A percentile compares a stretch with the other conserved stretches of the same genome.
Evolutionary conservation across 23 tunicate genomes (phyloP).

Genomic region (Clavelina lepadiformis): DNA sequence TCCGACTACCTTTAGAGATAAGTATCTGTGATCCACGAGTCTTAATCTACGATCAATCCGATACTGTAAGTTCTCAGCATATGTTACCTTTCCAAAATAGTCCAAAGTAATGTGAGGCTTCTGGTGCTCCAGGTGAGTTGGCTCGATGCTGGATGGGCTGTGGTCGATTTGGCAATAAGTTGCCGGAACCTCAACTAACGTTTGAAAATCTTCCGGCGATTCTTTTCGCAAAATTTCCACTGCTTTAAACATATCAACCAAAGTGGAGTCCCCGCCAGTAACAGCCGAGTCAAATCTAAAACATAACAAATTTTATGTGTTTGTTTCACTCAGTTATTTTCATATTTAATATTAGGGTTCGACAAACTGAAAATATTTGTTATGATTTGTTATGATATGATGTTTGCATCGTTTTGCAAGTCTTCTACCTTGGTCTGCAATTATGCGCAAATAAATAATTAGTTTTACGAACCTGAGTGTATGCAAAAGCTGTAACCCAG

Average conservation of each 20-base stretch:
- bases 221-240: slow-evolving; percentile 52
- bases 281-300: slow-evolving; percentile 61
- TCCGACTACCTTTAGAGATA: slow-evolving; percentile 14
- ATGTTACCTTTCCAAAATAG: slow-evolving; percentile 38
- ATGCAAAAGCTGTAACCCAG: slow-evolving; percentile 58
- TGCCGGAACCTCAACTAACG: slow-evolving; percentile 38
- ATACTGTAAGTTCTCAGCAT: too few relatives aligned
- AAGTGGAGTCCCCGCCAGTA: slow-evolving; percentile 60
- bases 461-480: slow-evolving; percentile 26
- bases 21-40: too few relatives aligned
- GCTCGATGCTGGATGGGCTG: not conserved
- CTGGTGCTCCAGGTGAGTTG: not conserved
- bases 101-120: slow-evolving; percentile 28
- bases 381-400: too few relatives aligned
- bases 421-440: too few relatives aligned
- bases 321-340: too few relatives aligned
- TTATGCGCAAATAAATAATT: too few relatives aligned
- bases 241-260: slow-evolving; percentile 59
- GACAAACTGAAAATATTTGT: too few relatives aligned
- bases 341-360: too few relatives aligned
- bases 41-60: too few relatives aligned
- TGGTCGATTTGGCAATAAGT: slow-evolving; percentile 19
- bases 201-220: slow-evolving; percentile 56
- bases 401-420: too few relatives aligned
- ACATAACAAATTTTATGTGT: not conserved